Conservation (phyloP, 2,113 vertebrate species). For the Sigmodon hispidus region DNA sequence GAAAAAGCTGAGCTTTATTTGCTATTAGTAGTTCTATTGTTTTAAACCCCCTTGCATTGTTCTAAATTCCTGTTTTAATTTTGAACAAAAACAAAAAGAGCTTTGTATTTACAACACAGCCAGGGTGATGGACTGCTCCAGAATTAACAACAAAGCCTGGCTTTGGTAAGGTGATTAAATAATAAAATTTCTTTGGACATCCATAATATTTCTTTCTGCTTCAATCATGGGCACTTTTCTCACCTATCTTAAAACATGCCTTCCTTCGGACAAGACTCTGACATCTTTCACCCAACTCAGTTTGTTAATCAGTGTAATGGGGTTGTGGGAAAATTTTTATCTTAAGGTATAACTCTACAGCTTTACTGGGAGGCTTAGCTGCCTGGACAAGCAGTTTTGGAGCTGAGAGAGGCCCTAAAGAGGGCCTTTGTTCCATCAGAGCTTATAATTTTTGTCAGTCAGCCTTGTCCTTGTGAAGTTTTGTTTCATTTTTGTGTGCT, state of each 20-base stretch:
- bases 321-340: not conserved
- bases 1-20: not conserved
- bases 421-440: not conserved
- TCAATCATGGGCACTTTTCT: not conserved
- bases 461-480: not conserved
- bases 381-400: not conserved
- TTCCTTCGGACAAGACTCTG: conserved; percentile 7
- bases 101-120: not conserved
- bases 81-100: not conserved
- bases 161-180: not conserved
- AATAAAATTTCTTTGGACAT: not conserved
- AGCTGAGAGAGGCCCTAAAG: not conserved
- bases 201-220: conserved; percentile 33
- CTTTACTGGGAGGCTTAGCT: not conserved
- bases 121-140: not conserved
- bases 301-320: not conserved
- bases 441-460: not conserved
- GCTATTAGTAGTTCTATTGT: not conserved
- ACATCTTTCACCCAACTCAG: not conserved
- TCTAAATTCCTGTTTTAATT: conserved; percentile 37
- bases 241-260: not conserved
- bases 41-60: not conserved
- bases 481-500: not conserved
- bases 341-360: not conserved
- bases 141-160: not conserved